A percentile compares a stretch with the other conserved stretches of the same genome.
Conservation (phyloP, 2,113 vertebrate species). For the Marmota monax region DNA sequence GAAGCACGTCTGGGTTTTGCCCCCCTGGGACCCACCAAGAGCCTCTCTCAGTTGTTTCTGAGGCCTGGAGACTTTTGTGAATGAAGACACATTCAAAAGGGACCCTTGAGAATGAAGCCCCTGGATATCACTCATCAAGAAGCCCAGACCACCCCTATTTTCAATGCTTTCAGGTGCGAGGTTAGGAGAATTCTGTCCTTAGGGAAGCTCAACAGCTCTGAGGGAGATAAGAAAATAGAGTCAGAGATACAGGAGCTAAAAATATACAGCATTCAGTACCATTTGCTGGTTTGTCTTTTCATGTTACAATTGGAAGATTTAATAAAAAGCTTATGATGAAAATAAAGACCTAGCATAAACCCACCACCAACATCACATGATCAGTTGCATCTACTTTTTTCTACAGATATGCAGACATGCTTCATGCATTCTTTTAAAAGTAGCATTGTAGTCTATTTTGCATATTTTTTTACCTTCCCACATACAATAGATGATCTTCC, state of each 20-base stretch:
- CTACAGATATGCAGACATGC: not conserved
- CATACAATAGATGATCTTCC: not conserved
- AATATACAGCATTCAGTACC: not conserved
- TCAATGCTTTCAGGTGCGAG: not conserved
- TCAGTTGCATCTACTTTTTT: not conserved
- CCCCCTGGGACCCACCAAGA: not conserved
- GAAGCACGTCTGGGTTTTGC: not conserved
- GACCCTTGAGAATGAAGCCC: not conserved
- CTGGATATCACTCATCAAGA: not conserved
- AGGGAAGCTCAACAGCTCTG: not conserved
- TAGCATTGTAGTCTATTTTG: not conserved
- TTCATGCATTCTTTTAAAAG: not conserved
- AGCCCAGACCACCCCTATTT: not conserved
- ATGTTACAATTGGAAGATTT: not conserved
- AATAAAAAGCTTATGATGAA: not conserved
- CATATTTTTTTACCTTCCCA: not conserved
- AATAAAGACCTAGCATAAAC: not conserved
- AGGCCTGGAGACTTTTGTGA: not conserved
- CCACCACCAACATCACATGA: not conserved
- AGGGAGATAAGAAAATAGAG: not conserved
- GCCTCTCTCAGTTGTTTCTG: not conserved
- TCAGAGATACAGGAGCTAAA: not conserved
- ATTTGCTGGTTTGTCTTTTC: not conserved
- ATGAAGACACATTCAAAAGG: not conserved
- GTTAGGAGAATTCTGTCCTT: not conserved